These are phyloP conservation scores for Botia almorhae DNA, from an alignment of 2,797 vertebrate species.

Conservation along the genomic window DNA sequence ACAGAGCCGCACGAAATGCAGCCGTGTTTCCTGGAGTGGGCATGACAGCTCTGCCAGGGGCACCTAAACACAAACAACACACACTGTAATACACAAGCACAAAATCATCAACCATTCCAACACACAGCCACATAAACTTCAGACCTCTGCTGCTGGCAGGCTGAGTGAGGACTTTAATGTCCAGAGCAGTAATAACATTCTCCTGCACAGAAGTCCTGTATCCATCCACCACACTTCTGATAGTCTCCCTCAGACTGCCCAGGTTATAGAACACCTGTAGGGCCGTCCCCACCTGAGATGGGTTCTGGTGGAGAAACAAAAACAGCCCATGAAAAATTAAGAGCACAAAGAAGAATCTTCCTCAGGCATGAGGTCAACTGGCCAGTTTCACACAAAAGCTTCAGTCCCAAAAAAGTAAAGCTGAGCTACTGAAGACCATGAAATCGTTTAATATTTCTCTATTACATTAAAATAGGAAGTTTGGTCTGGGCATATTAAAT, in stretches of 20 bases:
- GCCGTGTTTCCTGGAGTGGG: conserved; percentile 92
- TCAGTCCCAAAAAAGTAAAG: not conserved
- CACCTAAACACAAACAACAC: conserved; percentile 69
- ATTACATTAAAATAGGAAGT: not conserved
- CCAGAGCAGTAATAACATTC: conserved; percentile 85
- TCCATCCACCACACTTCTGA: conserved; percentile 85
- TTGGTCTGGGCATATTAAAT: not conserved
- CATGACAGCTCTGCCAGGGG: conserved; percentile 91
- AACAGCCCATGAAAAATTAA: not conserved
- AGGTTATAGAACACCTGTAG: conserved; percentile 97
- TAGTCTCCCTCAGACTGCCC: conserved; percentile 87
- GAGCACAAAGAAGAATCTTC: not conserved
- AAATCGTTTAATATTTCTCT: not conserved
- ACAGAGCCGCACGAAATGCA: conserved; percentile 94
- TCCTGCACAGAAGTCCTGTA: conserved; percentile 86
- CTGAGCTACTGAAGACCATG: no score
- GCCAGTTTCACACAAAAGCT: not conserved
- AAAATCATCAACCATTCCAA: not conserved
- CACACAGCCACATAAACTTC: not conserved
- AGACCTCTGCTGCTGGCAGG: conserved; percentile 82
- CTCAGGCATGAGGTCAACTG: no score
- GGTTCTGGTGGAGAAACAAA: conserved; percentile 81
- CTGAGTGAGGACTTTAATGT: conserved; percentile 92
- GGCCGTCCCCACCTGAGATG: conserved; percentile 94
- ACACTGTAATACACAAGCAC: not conserved